Base-by-base conservation (phyloP, 2,888 invertebrate species). In the Nyleta sp. region DNA sequence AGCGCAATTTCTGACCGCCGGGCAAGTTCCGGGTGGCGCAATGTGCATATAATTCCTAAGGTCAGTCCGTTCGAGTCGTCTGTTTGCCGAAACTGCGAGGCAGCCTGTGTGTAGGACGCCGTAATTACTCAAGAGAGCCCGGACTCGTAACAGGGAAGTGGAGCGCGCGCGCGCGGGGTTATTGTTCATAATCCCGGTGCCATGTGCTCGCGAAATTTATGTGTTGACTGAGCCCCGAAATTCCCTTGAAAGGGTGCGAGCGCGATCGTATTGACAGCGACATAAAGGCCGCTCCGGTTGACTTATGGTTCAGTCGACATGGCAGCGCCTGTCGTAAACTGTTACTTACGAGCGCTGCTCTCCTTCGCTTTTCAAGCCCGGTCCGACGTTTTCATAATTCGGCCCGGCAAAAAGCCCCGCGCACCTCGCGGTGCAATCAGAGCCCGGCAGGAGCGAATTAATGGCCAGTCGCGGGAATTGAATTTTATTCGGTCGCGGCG, bases 161-260 rank as follows among this genome's bases (percentile, higher is more conserved):
- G n/a, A n/a, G n/a, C n/a, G n/a, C n/a, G n/a, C n/a, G n/a, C n/a
- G 78, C 77, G 67, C 72, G 70, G 83, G 86, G 86, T 88, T 88
- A 88, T 88, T 88, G 88, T 88, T 88, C 87, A 87, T 88, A 88
- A 87, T 87, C 86, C 83, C 75, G 82, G 85, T 84, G 84, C 87
- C 88, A 87, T 88, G 86, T 88, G 88, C 80, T 85, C 80, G 78
- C 80, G 78, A 83, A 87, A 88, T 88, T 88, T 88, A 88, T 88
- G 88, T 85, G 83, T 83, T 82, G 83, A 81, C 84, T 84, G 83
- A 86, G 84, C 83, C 82, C 84, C 80, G 80, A 80, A 71, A 74
- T 72, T 74, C 64, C 71, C 62, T 62, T 53, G 67, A 75, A 72
- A 68, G 78, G 68, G 70, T 73, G 68, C 57, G 73, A 70, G 65